phyloP scores from a whole-genome alignment of 1,140 invertebrate species.

The Bombus terrestris region DNA sequence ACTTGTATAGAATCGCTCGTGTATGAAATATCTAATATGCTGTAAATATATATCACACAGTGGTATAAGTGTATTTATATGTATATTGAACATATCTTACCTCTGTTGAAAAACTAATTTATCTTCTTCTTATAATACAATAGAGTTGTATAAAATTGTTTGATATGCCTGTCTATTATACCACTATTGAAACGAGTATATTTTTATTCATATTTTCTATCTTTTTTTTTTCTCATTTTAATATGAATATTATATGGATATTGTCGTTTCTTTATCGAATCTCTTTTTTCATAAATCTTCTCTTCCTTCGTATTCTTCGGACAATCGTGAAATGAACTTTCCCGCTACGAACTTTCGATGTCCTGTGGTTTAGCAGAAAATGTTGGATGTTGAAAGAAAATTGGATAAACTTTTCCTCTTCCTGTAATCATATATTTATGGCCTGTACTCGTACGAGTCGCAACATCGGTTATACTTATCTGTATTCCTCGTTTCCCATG shows the following conservation, averaged over 20 bases:
- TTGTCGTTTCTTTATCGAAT: background rate
- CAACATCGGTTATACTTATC: background rate
- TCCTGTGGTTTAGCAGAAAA: background rate
- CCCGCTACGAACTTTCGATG: background rate
- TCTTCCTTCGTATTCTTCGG: background rate
- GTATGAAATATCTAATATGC: no score
- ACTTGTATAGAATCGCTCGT: no score
- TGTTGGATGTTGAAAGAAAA: background rate
- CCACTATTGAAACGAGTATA: background rate
- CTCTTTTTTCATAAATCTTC: background rate
- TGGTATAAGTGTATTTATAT: background rate
- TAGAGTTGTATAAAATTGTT: background rate
- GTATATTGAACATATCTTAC: background rate
- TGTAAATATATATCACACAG: background rate
- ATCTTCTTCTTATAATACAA: background rate
- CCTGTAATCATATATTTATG: slow-evolving; percentile 1
- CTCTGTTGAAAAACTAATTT: background rate
- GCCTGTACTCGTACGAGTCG: background rate
- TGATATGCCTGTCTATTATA: background rate
- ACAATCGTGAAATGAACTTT: background rate
- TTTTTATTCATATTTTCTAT: background rate
- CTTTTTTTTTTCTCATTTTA: background rate
- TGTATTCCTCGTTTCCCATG: background rate
- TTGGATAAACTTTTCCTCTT: background rate
- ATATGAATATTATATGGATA: background rate